These are phyloP conservation scores for Nyctereutes procyonoides DNA, from an alignment of 2,113 vertebrate species.

Conservation along the genomic window DNA sequence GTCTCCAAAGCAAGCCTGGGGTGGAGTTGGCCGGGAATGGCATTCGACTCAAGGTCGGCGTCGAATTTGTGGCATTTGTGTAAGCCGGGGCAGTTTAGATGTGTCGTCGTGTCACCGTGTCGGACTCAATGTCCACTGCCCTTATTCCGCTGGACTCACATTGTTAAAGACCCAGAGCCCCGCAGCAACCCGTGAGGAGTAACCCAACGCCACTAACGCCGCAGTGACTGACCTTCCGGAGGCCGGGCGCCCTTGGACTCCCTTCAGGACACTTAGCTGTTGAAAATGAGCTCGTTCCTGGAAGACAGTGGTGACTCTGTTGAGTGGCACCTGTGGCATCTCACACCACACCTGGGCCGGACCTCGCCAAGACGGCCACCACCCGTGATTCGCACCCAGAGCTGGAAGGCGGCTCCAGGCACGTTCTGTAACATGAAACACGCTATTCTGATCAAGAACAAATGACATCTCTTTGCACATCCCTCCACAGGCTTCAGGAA, in stretches of 20 bases:
- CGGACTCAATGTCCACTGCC: not conserved
- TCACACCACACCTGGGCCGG: not conserved
- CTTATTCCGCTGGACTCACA: constrained; percentile 72
- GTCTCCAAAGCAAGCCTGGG: constrained; percentile 1
- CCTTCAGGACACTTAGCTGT: constrained; percentile 72
- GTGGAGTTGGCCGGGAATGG: constrained; percentile 38
- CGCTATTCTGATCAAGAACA: constrained; percentile 39
- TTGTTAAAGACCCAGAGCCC: constrained; percentile 61
- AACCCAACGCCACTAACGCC: constrained; percentile 28
- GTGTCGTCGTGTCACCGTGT: constrained; percentile 23
- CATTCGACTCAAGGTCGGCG: not conserved
- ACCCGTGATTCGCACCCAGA: constrained; percentile 52
- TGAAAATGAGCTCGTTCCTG: constrained; percentile 65
- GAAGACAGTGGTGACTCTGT: constrained; percentile 73
- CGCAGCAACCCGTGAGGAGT: constrained; percentile 23
- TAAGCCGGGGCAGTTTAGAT: constrained; percentile 28
- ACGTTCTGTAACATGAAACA: constrained; percentile 58
- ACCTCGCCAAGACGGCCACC: constrained; percentile 64
- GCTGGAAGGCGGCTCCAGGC: constrained; percentile 62
- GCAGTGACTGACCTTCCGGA: constrained; percentile 68
- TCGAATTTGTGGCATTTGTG: not conserved
- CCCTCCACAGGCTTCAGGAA: not conserved
- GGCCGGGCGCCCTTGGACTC: constrained; percentile 63
- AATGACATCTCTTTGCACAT: constrained; percentile 42
- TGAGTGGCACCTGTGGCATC: constrained; percentile 67